Percentiles rank a stretch among this genome's conserved stretches.
Evolutionary conservation across 92 coral and sea anemone genomes (phyloP).

Genomic region (Zoanthus sansibaricus): DNA sequence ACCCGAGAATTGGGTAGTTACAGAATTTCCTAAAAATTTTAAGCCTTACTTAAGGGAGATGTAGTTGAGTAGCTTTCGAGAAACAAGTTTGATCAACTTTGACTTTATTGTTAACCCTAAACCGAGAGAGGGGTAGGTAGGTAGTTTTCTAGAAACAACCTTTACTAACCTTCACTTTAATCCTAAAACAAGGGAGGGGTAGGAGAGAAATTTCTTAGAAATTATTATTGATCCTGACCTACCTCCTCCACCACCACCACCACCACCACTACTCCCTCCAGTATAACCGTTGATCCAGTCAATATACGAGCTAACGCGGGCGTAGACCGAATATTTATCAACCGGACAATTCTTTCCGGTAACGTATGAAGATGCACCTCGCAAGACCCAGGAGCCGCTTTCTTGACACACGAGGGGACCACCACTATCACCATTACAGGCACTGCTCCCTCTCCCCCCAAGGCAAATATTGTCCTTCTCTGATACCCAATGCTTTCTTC

Average conservation of each 20-base stretch:
- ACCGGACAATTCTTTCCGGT: conserved; percentile 28
- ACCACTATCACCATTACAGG: conserved; percentile 38
- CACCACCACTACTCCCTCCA: not conserved
- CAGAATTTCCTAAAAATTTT: too few relatives aligned
- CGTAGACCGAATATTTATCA: conserved; percentile 8
- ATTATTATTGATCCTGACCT: not conserved
- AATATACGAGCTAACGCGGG: not conserved
- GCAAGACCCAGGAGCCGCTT: conserved; percentile 15
- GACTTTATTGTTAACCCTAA: too few relatives aligned
- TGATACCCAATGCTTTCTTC: not conserved
- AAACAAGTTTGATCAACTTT: too few relatives aligned
- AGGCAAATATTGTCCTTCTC: conserved; percentile 22
- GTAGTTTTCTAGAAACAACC: too few relatives aligned
- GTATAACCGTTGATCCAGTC: conserved; percentile 6
- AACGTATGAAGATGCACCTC: conserved; percentile 26
- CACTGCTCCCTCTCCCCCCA: conserved; percentile 25
- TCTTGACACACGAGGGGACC: conserved; percentile 41
- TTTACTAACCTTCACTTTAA: too few relatives aligned
- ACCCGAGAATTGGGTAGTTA: too few relatives aligned
- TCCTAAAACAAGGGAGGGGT: too few relatives aligned
- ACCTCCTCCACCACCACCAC: not conserved
- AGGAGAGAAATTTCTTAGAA: too few relatives aligned
- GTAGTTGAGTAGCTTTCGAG: too few relatives aligned
- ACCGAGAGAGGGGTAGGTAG: too few relatives aligned
- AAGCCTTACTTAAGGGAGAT: too few relatives aligned